Base-by-base conservation (phyloP, 2,888 invertebrate species). In the Trisateles emortualis region DNA sequence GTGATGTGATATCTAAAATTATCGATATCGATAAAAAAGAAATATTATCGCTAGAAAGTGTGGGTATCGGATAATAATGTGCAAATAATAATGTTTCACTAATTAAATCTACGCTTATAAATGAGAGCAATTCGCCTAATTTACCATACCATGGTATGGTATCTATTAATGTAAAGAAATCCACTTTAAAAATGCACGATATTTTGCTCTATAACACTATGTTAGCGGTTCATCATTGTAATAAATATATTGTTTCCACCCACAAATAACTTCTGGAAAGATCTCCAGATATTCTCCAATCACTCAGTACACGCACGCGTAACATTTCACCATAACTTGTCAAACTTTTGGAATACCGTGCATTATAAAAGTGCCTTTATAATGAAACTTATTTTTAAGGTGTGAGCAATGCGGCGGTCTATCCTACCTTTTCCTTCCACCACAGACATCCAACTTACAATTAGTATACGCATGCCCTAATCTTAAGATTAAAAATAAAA, bases 331-430 rank as follows among this genome's bases (percentile, higher is more conserved):
- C 19, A 36, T 36, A 36, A 19, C 17, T 11, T 26, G 44, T 0
- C 8, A 2, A 13, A 29, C 22, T 16, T 38, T 13, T 32, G 26
- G n/a, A 36, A 49, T 42, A 52, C 32, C 61, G 53, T 62, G 59
- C 50, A 59, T 59, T 39, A 38, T 8, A 40, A 50, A 51, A 62
- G 50, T 52, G 50, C 40, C 13, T 54, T 52, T 5, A 46, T 19
- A 29, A 48, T 33, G 50, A 52, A 30, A 41, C 35, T 16, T 39
- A 41, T 17, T 35, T 6, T 42, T 38, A 43, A 32, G 56, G 59
- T 50, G 46, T 49, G 26, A 46, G 59, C 62, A 46, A 52, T 55
- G 74, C 76, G 74, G 77, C 74, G 76, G 69, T 74, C 68, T 54
- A 17, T 63, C 52, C 61, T 52, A 59, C 69, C 66, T 22, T 46